Percentiles rank a stretch among this genome's conserved stretches.
Conservation (phyloP, 2,113 vertebrate genomes). For the Isurus oxyrinchus region DNA sequence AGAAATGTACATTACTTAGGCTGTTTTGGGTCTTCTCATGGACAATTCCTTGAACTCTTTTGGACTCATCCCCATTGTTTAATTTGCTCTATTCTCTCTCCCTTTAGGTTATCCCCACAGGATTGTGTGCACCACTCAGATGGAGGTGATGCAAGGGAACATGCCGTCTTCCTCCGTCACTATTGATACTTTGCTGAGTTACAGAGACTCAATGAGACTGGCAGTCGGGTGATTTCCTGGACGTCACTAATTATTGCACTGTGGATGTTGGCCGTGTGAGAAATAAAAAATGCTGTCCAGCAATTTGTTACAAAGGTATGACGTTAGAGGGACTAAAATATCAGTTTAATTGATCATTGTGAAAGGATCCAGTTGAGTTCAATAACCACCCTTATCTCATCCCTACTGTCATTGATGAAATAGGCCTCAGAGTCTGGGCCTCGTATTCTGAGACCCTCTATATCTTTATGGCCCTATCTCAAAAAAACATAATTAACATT, state of each 20-base stretch:
- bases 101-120: background rate
- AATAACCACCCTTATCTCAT: background rate
- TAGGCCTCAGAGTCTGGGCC: too few species aligned
- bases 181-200: background rate
- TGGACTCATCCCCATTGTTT: background rate
- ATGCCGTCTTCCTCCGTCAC: background rate
- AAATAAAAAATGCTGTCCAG: background rate
- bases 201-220: background rate
- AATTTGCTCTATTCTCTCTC: background rate
- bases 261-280: background rate
- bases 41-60: background rate
- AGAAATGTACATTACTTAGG: background rate
- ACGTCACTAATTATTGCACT: background rate
- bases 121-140: background rate
- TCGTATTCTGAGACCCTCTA: background rate
- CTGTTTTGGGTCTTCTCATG: background rate
- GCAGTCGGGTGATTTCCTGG: too few species aligned
- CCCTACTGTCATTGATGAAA: background rate
- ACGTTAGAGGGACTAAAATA: background rate
- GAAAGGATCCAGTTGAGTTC: background rate
- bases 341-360: background rate
- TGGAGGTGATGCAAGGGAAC: background rate
- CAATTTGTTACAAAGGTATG: background rate
- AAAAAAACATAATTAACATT: background rate
- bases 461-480: background rate